Percentiles rank a stretch among this genome's conserved stretches.
Evolutionary conservation across 2,888 invertebrate species (phyloP).

Genomic region (Loripinus fragilis): DNA sequence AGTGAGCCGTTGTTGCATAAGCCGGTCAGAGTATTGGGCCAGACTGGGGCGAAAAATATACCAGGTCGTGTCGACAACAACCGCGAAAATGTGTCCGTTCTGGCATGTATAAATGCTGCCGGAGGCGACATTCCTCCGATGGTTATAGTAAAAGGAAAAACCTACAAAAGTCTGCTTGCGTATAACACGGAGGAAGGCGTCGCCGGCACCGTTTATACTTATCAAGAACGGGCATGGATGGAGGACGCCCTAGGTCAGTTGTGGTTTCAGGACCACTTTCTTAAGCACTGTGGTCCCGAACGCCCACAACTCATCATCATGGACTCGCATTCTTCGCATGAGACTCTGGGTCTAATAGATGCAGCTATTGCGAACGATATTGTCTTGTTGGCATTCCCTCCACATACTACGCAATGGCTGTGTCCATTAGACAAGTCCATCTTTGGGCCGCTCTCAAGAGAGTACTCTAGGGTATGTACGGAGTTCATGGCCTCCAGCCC

Average conservation of each 20-base stretch:
- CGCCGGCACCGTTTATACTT: background rate
- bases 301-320: background rate
- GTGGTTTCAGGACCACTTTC: constrained; percentile 12
- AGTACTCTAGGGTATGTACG: background rate
- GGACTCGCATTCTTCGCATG: background rate
- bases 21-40: background rate
- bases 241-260: background rate
- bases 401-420: background rate
- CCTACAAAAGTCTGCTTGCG: background rate
- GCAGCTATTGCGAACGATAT: background rate
- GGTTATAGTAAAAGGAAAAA: background rate
- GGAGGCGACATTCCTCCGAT: background rate
- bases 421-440: background rate
- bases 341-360: background rate
- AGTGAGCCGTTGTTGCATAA: background rate
- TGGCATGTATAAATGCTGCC: background rate
- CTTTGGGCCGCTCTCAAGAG: background rate
- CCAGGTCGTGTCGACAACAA: background rate
- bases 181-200: background rate
- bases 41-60: background rate
- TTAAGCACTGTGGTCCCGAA: constrained; percentile 8
- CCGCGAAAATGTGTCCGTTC: background rate
- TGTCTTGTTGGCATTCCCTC: constrained; percentile 5
- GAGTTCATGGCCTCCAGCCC: background rate
- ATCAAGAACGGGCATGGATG: background rate